These are phyloP conservation scores for Aricia agestis DNA, from an alignment of 1,140 invertebrate genomes.

Conservation along the genomic window DNA sequence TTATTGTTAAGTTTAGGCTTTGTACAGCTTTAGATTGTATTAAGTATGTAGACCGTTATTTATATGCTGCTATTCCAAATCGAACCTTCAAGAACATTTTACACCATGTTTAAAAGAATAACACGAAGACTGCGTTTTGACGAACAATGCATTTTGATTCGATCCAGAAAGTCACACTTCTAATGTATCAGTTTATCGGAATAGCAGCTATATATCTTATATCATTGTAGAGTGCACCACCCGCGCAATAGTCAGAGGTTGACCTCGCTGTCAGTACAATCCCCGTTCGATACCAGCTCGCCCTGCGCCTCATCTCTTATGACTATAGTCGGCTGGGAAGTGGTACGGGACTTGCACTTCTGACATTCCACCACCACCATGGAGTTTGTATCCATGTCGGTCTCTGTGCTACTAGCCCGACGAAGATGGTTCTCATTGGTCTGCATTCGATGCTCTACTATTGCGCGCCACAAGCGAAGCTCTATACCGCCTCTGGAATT, in stretches of 20 bases:
- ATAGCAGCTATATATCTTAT: constrained; percentile 10
- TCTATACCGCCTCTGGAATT: constrained; percentile 66
- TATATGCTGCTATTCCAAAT: neutral
- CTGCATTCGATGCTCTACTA: constrained; percentile 68
- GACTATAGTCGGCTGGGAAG: constrained; percentile 55
- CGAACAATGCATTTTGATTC: too few relatives aligned
- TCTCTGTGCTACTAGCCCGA: constrained; percentile 62
- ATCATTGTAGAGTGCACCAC: constrained; percentile 73
- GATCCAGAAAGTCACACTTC: neutral
- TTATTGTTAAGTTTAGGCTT: neutral
- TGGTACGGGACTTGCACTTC: constrained; percentile 45
- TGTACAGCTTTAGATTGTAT: neutral
- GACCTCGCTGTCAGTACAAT: constrained; percentile 48
- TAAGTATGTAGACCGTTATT: constrained; percentile 5
- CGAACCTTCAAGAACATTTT: neutral
- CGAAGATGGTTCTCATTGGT: constrained; percentile 36
- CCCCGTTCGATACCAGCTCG: constrained; percentile 38
- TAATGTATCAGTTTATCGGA: neutral
- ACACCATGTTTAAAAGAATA: too few relatives aligned
- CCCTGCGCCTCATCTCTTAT: constrained; percentile 38
- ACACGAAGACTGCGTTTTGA: too few relatives aligned
- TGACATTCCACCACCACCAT: constrained; percentile 68
- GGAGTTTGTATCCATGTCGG: constrained; percentile 65
- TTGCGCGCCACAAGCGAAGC: constrained; percentile 75
- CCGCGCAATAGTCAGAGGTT: constrained; percentile 69